Percentiles rank a stretch among this genome's conserved stretches.
phyloP scores from a whole-genome alignment of 1,140 invertebrate genomes.

The Spodoptera litura region DNA sequence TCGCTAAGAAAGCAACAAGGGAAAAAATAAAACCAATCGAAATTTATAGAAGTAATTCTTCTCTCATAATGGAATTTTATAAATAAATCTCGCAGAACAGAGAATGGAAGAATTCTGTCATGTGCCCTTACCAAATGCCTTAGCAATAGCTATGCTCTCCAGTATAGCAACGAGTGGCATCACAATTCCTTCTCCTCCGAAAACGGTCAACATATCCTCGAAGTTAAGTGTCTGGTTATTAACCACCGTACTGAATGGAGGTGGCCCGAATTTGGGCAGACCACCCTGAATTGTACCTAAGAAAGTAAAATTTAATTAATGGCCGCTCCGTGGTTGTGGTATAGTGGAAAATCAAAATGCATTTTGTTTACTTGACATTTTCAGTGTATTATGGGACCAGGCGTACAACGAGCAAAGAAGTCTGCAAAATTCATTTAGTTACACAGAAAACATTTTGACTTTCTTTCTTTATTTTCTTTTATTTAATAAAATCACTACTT shows the following conservation, averaged over 20 bases:
- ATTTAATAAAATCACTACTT: no score
- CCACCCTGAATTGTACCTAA: constrained; percentile 88
- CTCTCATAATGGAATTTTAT: no score
- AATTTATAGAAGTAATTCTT: no score
- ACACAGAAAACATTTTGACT: no score
- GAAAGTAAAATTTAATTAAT: constrained; percentile 4
- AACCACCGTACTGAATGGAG: constrained; percentile 88
- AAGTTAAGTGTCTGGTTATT: constrained; percentile 87
- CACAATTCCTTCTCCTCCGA: constrained; percentile 89
- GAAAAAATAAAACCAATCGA: no score
- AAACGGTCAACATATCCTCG: constrained; percentile 86
- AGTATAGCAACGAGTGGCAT: constrained; percentile 92
- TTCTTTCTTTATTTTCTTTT: no score
- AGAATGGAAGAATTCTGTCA: no score
- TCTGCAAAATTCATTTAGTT: no score
- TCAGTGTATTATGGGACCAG: not conserved
- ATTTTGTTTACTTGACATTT: not conserved
- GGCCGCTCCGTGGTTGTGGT: no score
- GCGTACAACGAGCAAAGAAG: not conserved
- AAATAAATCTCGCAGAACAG: no score
- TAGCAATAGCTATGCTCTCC: constrained; percentile 94
- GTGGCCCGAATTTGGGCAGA: constrained; percentile 87
- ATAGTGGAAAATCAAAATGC: no score
- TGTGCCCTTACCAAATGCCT: constrained; percentile 90
- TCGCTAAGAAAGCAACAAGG: no score